Conservation (phyloP, 2,888 invertebrate genomes). For the Cheilosia pagana region DNA sequence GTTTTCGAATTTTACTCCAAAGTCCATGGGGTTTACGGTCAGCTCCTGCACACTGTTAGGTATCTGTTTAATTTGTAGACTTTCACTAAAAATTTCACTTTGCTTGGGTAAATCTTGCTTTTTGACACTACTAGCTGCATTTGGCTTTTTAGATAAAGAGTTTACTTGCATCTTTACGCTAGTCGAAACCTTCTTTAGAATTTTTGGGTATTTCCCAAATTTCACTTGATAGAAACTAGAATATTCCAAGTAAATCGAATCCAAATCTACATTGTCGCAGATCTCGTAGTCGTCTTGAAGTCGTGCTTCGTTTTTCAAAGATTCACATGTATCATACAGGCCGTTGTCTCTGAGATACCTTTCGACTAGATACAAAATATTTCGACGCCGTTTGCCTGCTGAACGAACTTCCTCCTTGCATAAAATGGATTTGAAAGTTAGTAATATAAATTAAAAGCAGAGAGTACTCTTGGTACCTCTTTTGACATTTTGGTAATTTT, state of each 20-base stretch:
- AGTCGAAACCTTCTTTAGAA: slow-evolving; percentile 85
- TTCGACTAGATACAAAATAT: slow-evolving; percentile 87
- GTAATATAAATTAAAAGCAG: background rate
- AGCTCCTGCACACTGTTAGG: slow-evolving; percentile 55
- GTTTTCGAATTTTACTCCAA: slow-evolving; percentile 47
- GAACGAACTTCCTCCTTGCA: slow-evolving; percentile 80
- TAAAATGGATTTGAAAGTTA: background rate
- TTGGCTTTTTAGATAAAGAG: slow-evolving; percentile 26
- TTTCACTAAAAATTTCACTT: slow-evolving; percentile 24
- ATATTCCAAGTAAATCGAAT: slow-evolving; percentile 94
- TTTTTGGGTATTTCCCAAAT: slow-evolving; percentile 93
- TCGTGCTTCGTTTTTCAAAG: slow-evolving; percentile 89
- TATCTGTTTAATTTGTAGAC: slow-evolving; percentile 65
- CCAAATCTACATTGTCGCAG: slow-evolving; percentile 96
- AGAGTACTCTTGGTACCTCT: background rate
- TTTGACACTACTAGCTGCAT: slow-evolving; percentile 30
- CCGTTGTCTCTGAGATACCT: slow-evolving; percentile 89
- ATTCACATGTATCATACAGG: slow-evolving; percentile 86
- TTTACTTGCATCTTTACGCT: slow-evolving; percentile 61
- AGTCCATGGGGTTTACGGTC: slow-evolving; percentile 50
- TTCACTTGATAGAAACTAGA: slow-evolving; percentile 93
- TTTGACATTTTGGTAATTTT: background rate
- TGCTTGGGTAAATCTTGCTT: slow-evolving; percentile 41
- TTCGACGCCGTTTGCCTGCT: slow-evolving; percentile 82
- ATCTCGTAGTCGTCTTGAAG: slow-evolving; percentile 88